Base-by-base conservation (phyloP, 2,797 vertebrate species). In the Tokudaia muenninki region DNA sequence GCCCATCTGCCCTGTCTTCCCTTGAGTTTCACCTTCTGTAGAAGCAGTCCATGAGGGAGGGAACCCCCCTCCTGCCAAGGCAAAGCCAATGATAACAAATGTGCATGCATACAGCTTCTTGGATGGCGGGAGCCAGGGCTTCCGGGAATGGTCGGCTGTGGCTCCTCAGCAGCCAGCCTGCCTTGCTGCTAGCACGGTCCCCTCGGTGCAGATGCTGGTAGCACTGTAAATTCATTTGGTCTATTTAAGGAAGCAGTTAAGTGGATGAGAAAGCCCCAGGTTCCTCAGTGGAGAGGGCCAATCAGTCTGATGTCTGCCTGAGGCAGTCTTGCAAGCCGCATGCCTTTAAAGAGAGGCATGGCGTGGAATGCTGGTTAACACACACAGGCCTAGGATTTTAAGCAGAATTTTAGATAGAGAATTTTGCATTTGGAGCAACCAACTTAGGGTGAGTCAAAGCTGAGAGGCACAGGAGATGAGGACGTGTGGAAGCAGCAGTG, bases 221-320 rank as follows among this genome's bases (percentile, higher is more conserved):
- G 98, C 97, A 96, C 96, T 84, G 29, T 98, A 98, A 98, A 98
- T 98, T 97, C 98, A 98, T 98, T 97, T 97, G 81, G 82, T 97
- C 97, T 98, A 98, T 98, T 99, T 98, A 92, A 92, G 98, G 98
- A 98, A 98, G 96, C 94, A 67, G 95, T 96, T 91, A 57, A 3
- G 96, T 91, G 89, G 98, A 97, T 97, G 98, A 97, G 97, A 95
- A 97, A 95, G 94, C 96, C 97, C 96, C 94, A 19, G 50, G 93
- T 97, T 97, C 94, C 97, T 94, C 78, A 94, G 94, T 44, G 91
- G 95, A 98, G 97, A 95, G 97, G 84, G 84, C 97, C 95, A 72
- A 97, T 96, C 95, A 7, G 67, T 82, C 86, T 97, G 96, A 97
- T 95, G 96, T 97, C 97, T 97, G 96, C 81, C 91, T 90, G 97